Conservation (phyloP, 1,140 invertebrate genomes). For the Bemisia tabaci region DNA sequence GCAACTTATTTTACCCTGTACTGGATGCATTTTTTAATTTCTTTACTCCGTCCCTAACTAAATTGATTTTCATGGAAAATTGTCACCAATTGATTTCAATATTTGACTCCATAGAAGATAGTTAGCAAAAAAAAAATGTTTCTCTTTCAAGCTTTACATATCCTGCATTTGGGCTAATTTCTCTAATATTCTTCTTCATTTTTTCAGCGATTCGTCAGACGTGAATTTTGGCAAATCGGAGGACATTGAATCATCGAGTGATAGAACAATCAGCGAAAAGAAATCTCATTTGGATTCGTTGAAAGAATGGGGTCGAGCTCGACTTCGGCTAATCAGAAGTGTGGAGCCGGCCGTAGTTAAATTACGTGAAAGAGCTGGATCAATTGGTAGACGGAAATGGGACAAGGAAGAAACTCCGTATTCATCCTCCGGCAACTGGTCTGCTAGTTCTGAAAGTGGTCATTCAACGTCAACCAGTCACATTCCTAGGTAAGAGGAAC, state of each 20-base stretch:
- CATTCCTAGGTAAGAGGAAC: conserved; percentile 39
- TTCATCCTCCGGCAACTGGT: conserved; percentile 88
- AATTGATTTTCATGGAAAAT: no score
- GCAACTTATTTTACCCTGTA: no score
- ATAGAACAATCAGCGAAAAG: conserved; percentile 43
- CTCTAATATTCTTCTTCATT: conserved; percentile 3
- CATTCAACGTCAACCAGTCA: conserved; percentile 49
- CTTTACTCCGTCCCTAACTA: no score
- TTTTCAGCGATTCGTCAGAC: conserved; percentile 40
- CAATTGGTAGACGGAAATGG: conserved; percentile 18
- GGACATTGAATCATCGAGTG: conserved; percentile 37
- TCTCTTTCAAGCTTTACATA: not conserved
- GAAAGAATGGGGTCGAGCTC: conserved; percentile 66
- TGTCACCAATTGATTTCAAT: no score
- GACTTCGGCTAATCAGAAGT: conserved; percentile 55
- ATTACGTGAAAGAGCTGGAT: conserved; percentile 16
- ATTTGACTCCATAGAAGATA: no score
- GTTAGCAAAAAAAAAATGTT: no score
- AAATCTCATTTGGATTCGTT: conserved; percentile 63
- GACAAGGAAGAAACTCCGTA: conserved; percentile 52
- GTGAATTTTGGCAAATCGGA: conserved; percentile 26
- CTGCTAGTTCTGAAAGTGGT: conserved; percentile 76
- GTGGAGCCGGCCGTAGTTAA: conserved; percentile 17
- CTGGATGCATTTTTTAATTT: no score
- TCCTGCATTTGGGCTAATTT: conserved; percentile 1